Conservation (phyloP, 2,888 invertebrate species). For the Petrolisthes manimaculis region DNA sequence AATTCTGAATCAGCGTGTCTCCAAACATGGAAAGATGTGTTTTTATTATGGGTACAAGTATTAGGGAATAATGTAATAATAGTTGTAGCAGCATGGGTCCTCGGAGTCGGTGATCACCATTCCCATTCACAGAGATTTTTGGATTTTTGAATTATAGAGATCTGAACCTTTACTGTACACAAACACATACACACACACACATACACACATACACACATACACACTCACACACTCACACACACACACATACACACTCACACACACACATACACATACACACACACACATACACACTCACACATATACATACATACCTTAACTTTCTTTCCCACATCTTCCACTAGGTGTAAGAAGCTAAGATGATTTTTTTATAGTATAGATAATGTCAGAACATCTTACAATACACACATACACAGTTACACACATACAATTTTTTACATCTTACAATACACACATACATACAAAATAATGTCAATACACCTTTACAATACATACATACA, state of each 20-base stretch:
- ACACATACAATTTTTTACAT: background rate
- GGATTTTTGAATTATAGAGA: too few relatives aligned
- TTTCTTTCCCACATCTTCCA: background rate
- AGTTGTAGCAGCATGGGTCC: too few relatives aligned
- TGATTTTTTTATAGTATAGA: background rate
- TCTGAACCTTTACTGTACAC: background rate
- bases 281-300: background rate
- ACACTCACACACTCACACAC: background rate
- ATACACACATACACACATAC: background rate
- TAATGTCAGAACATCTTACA: background rate
- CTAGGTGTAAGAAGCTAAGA: background rate
- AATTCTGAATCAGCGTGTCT: too few relatives aligned
- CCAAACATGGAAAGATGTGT: too few relatives aligned
- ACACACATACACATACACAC: background rate
- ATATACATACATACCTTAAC: constrained; percentile 17
- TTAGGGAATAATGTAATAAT: too few relatives aligned
- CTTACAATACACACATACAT: too few relatives aligned
- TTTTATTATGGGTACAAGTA: too few relatives aligned
- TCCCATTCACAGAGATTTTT: too few relatives aligned
- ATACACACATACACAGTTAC: background rate
- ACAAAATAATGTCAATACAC: too few relatives aligned
- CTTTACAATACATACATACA: too few relatives aligned
- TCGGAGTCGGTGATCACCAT: too few relatives aligned
- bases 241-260: background rate
- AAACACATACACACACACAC: background rate